Conservation (phyloP, 2,888 invertebrate genomes). For the Himalopsyche tibetana region DNA sequence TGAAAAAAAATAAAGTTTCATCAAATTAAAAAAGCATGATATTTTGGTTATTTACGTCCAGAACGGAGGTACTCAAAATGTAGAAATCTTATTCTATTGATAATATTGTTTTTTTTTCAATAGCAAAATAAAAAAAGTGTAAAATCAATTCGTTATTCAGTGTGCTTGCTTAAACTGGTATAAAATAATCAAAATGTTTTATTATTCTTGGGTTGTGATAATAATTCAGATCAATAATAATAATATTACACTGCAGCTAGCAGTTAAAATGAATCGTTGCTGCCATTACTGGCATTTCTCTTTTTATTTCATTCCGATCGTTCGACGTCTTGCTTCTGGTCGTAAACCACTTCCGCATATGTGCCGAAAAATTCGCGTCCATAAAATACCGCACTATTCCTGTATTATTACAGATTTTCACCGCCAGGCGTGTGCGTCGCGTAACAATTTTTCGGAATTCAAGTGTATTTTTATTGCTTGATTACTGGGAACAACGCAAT, state of each 20-base stretch:
- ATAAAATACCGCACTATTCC: slow-evolving; percentile 16
- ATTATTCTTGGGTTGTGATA: not conserved
- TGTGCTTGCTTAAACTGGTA: too few species aligned
- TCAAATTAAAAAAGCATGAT: too few species aligned
- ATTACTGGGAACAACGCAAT: slow-evolving; percentile 56
- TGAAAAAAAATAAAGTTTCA: too few species aligned
- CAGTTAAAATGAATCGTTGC: slow-evolving; percentile 21
- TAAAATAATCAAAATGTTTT: too few species aligned
- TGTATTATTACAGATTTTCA: slow-evolving; percentile 3
- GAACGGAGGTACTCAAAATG: too few species aligned
- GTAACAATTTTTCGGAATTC: slow-evolving; percentile 47
- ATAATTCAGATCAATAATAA: slow-evolving; percentile 6
- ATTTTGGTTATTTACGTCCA: too few species aligned
- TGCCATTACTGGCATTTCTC: slow-evolving; percentile 6
- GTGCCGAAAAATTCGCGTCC: not conserved
- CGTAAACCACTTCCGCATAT: slow-evolving; percentile 31
- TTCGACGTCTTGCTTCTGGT: slow-evolving; percentile 1
- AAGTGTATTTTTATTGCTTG: slow-evolving; percentile 62
- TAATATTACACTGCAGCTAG: not conserved
- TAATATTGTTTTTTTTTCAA: too few species aligned
- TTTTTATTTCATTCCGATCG: slow-evolving; percentile 21
- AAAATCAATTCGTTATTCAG: too few species aligned
- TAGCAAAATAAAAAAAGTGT: too few species aligned
- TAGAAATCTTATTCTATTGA: too few species aligned
- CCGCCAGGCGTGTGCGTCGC: slow-evolving; percentile 48